Percentiles rank a stretch among this genome's conserved stretches.
These are phyloP conservation scores for Phyllopteryx taeniolatus DNA, from an alignment of 2,113 vertebrate genomes.

Conservation along the genomic window DNA sequence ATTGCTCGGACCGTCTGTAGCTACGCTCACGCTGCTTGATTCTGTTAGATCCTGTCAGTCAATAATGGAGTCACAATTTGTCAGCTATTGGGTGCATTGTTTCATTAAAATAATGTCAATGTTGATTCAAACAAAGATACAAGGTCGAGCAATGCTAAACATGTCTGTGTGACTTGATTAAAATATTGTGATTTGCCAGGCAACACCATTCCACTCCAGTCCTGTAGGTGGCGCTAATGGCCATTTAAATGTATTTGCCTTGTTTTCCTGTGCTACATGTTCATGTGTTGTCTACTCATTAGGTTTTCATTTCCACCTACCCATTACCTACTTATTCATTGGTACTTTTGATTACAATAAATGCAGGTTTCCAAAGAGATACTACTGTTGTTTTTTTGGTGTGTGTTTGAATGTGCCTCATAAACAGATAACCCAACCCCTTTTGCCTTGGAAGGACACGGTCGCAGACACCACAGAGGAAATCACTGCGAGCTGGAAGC, in stretches of 20 bases:
- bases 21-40: slow-evolving; percentile 37
- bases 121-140: too few species aligned
- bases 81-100: slow-evolving; percentile 19
- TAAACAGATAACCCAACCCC: not conserved
- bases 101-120: slow-evolving; percentile 5
- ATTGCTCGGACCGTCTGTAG: slow-evolving; percentile 45
- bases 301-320: too few species aligned
- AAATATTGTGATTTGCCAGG: too few species aligned
- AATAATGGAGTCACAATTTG: slow-evolving; percentile 16
- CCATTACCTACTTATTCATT: not conserved
- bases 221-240: too few species aligned
- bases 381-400: not conserved
- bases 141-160: not conserved
- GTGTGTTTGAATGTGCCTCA: not conserved
- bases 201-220: too few species aligned
- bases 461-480: not conserved
- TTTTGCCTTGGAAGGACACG: not conserved
- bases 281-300: too few species aligned
- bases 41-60: slow-evolving; percentile 14
- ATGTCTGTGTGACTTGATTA: not conserved
- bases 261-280: too few species aligned
- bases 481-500: not conserved
- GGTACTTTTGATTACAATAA: not conserved
- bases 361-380: not conserved
- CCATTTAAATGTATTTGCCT: too few species aligned